A percentile compares a stretch with the other conserved stretches of the same genome.
Conservation (phyloP, 2,888 invertebrate species). For the Rhagophthalmus giganteus region DNA sequence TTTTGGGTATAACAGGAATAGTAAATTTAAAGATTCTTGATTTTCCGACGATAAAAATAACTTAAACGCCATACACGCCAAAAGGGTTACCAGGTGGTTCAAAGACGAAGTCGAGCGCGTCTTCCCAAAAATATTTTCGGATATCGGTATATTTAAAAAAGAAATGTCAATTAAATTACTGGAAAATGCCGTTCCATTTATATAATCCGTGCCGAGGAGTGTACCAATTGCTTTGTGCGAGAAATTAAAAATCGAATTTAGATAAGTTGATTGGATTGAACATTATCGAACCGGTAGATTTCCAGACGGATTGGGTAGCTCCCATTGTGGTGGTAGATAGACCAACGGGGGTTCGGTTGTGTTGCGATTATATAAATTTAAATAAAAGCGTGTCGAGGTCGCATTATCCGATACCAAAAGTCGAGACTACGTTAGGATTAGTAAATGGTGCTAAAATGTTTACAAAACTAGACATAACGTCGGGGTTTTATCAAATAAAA, state of each 20-base stretch:
- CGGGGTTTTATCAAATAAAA: slow-evolving; percentile 9
- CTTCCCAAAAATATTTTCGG: background rate
- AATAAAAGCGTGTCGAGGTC: slow-evolving; percentile 31
- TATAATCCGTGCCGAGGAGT: slow-evolving; percentile 14
- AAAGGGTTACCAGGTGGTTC: too few species aligned
- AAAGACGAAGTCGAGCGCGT: too few species aligned
- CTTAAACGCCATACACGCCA: too few species aligned
- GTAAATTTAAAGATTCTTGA: background rate
- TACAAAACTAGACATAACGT: slow-evolving; percentile 35
- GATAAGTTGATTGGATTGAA: slow-evolving; percentile 22
- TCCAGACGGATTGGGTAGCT: slow-evolving; percentile 26
- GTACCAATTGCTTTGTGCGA: slow-evolving; percentile 31
- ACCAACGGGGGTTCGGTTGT: slow-evolving; percentile 21
- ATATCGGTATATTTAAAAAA: background rate
- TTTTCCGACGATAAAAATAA: too few species aligned
- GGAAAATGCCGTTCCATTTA: background rate
- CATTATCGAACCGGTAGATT: slow-evolving; percentile 31
- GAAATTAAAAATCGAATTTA: slow-evolving; percentile 29
- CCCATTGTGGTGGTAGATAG: slow-evolving; percentile 31
- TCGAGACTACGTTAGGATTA: slow-evolving; percentile 34
- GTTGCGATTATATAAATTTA: slow-evolving; percentile 33
- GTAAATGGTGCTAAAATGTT: slow-evolving; percentile 35
- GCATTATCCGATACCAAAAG: slow-evolving; percentile 38
- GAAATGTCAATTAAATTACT: background rate
- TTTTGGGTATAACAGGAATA: background rate